Conservation (phyloP, 2,113 vertebrate species). For the human (Homo sapiens) region GRCh38 chr1:217069501-217070000, state of each 20-base stretch:
- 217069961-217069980: neutral
- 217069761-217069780: constrained; percentile 38
- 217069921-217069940: neutral
- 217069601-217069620: neutral
- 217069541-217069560: neutral
- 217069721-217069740: neutral
- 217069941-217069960: too few relatives aligned
- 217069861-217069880: neutral
- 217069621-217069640: neutral
- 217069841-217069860: neutral
- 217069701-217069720: constrained; percentile 37
- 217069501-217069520: neutral
- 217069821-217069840: neutral
- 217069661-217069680: neutral
- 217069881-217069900: neutral
- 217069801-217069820: neutral
- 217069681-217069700: neutral
- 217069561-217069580: neutral
- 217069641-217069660: neutral
- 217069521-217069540: constrained; percentile 36
- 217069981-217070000: neutral
- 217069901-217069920: neutral
- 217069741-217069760: neutral
- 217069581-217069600: neutral
- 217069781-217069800: constrained; percentile 19